A percentile compares a stretch with the other conserved stretches of the same genome.
Evolutionary conservation across 2,888 invertebrate species (phyloP).

Genomic region (Caenorhabditis doughertyi): DNA sequence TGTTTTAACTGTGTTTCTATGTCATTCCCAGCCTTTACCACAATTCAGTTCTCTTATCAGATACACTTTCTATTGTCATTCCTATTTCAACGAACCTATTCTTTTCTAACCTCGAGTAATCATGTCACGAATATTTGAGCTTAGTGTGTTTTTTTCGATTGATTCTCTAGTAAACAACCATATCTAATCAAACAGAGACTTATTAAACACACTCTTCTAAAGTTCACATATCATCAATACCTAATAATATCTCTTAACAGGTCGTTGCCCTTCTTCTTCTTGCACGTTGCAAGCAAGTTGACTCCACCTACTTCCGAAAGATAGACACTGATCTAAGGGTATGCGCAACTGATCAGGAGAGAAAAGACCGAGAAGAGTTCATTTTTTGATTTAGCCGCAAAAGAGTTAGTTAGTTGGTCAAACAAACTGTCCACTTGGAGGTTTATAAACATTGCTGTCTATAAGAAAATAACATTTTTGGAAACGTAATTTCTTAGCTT

Average conservation of each 20-base stretch:
- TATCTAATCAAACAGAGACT: constrained; percentile 11
- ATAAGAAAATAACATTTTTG: too few species aligned
- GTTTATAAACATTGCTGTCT: background rate
- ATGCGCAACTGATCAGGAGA: constrained; percentile 39
- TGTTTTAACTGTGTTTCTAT: background rate
- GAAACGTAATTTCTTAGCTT: too few species aligned
- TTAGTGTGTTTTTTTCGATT: constrained; percentile 19
- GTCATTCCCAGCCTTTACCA: background rate
- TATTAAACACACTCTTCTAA: background rate
- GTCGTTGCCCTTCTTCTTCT: constrained; percentile 1
- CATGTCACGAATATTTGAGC: constrained; percentile 27
- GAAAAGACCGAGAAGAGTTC: constrained; percentile 27
- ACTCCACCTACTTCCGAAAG: constrained; percentile 18
- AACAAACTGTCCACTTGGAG: background rate
- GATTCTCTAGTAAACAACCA: constrained; percentile 20
- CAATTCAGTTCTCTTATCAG: constrained; percentile 36
- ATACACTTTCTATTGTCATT: constrained; percentile 25
- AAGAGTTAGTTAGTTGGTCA: background rate
- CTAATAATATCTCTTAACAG: background rate
- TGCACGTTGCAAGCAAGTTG: constrained; percentile 24
- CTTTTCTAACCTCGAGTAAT: constrained; percentile 9
- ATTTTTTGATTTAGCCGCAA: constrained; percentile 26
- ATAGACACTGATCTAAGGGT: constrained; percentile 32
- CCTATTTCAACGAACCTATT: constrained; percentile 11
- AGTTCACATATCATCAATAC: constrained; percentile 6